phyloP scores from a whole-genome alignment of 2,797 vertebrate genomes.

The Arnoldichthys spilopterus region DNA sequence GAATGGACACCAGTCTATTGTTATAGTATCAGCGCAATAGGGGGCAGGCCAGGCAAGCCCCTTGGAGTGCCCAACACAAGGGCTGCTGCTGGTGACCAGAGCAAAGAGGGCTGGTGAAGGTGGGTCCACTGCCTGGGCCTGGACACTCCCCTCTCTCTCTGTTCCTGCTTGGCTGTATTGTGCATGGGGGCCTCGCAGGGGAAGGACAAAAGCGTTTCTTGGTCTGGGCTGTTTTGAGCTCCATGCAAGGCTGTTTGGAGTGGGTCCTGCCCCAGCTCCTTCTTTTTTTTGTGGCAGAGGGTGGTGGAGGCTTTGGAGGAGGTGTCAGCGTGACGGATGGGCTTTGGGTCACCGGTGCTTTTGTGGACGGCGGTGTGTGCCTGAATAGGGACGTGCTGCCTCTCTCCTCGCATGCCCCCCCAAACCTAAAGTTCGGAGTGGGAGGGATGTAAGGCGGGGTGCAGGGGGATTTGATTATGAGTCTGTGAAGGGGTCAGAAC shows the following conservation, averaged over 20 bases:
- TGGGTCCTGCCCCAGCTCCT: conserved; percentile 50
- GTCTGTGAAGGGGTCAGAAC: conserved; percentile 38
- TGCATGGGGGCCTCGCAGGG: conserved; percentile 51
- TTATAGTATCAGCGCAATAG: conserved; percentile 58
- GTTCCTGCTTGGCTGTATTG: conserved; percentile 54
- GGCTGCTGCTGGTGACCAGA: conserved; percentile 65
- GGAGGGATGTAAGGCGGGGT: conserved; percentile 36
- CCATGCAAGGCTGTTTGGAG: conserved; percentile 55
- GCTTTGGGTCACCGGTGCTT: conserved; percentile 57
- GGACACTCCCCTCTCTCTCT: conserved; percentile 60
- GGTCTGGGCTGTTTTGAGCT: conserved; percentile 48
- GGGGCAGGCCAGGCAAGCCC: conserved; percentile 59
- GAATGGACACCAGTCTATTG: conserved; percentile 63
- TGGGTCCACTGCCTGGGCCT: conserved; percentile 52
- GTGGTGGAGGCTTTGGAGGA: conserved; percentile 42
- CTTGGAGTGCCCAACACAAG: conserved; percentile 62
- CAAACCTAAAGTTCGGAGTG: conserved; percentile 51
- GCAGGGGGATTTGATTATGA: conserved; percentile 56
- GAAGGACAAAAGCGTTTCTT: conserved; percentile 54
- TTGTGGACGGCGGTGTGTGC: conserved; percentile 60
- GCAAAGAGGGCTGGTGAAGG: conserved; percentile 58
- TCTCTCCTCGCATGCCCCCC: conserved; percentile 47
- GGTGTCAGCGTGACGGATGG: conserved; percentile 62
- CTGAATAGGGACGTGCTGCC: conserved; percentile 62
- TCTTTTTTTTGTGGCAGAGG: conserved; percentile 57